Conservation (phyloP, 2,113 vertebrate species). For the Sebastes fasciatus region DNA sequence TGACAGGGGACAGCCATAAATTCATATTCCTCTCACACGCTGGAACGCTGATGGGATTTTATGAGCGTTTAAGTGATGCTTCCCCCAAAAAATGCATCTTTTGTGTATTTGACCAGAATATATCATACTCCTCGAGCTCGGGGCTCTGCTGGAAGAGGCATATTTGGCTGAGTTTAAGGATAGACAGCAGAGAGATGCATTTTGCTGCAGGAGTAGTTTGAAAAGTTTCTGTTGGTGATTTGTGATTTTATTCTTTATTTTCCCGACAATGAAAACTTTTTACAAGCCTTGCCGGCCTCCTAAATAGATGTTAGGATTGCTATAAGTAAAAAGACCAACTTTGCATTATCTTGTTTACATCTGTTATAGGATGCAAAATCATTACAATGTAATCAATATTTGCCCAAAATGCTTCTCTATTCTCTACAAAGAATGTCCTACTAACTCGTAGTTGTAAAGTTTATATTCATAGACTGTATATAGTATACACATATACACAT, state of each 20-base stretch:
- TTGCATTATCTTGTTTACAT: constrained; percentile 16
- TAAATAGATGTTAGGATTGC: not conserved
- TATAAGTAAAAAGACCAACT: not conserved
- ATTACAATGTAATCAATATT: constrained; percentile 9
- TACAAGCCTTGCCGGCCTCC: not conserved
- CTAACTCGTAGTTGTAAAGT: no score
- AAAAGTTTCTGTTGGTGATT: not conserved
- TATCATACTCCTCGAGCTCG: not conserved
- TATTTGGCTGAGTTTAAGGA: not conserved
- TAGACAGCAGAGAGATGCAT: not conserved
- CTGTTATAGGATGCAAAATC: constrained; percentile 30
- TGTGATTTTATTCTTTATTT: not conserved
- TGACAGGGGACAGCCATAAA: not conserved
- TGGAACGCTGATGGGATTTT: constrained; percentile 21
- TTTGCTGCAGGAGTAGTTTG: not conserved
- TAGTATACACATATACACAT: no score
- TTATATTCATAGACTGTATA: no score
- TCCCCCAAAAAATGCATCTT: not conserved
- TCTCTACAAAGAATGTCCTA: no score
- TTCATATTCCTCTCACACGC: not conserved
- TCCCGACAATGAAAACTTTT: not conserved
- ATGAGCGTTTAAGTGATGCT: not conserved
- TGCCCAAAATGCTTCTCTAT: no score
- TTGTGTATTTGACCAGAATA: not conserved
- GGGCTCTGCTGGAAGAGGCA: not conserved